These are phyloP conservation scores for Limnephilus rhombicus DNA, from an alignment of 2,888 invertebrate species.

Conservation along the genomic window DNA sequence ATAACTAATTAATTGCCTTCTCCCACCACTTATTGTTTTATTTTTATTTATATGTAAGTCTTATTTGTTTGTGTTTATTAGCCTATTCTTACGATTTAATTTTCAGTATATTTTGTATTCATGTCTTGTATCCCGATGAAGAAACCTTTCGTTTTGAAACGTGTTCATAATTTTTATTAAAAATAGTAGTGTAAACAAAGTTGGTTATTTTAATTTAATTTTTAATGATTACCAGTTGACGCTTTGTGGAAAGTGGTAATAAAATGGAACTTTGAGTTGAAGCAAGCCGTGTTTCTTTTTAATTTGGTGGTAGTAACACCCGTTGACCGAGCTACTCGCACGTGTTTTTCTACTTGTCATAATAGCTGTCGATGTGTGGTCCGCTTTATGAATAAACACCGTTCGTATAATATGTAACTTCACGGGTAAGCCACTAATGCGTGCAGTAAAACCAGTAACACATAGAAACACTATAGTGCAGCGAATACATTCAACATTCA, in stretches of 20 bases:
- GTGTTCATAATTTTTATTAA: no score
- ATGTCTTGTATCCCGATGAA: no score
- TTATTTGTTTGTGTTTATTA: no score
- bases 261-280: background rate
- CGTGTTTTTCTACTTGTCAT: background rate
- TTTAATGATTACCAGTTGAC: background rate
- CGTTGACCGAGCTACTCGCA: background rate
- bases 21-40: no score
- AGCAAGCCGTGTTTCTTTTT: background rate
- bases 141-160: no score
- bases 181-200: background rate
- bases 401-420: background rate
- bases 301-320: background rate
- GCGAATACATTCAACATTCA: background rate
- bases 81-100: no score
- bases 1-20: no score
- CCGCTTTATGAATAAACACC: constrained; percentile 1
- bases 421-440: background rate
- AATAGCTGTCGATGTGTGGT: background rate
- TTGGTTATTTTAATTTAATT: background rate
- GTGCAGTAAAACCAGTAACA: background rate
- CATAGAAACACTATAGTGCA: background rate
- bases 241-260: background rate
- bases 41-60: no score
- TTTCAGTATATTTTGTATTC: no score